Evolutionary conservation across 2,888 invertebrate genomes (phyloP).

Genomic region (Apodemia duryi): DNA sequence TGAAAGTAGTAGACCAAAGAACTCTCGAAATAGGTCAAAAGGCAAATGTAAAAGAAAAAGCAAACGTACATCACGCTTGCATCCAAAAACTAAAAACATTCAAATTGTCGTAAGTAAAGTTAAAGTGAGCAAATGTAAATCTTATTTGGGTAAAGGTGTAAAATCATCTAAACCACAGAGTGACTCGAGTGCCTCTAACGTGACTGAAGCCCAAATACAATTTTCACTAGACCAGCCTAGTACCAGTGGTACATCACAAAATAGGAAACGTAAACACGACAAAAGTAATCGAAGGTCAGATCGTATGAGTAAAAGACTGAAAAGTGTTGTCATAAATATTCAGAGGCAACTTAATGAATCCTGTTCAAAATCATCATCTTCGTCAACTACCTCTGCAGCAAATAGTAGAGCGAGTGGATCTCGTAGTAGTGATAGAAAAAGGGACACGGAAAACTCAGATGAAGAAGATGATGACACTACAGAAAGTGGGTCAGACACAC

Average conservation of each 20-base stretch:
- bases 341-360: constrained; percentile 32
- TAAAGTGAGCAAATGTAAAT: constrained; percentile 45
- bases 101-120: constrained; percentile 32
- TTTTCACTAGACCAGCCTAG: constrained; percentile 33
- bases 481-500: neutral
- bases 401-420: constrained; percentile 3
- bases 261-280: constrained; percentile 27
- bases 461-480: neutral
- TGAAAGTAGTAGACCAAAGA: constrained; percentile 28
- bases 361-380: constrained; percentile 15
- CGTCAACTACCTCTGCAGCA: neutral
- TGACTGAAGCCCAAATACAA: constrained; percentile 18
- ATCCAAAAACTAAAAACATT: constrained; percentile 34
- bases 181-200: constrained; percentile 21
- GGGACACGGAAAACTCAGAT: neutral
- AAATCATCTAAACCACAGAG: constrained; percentile 46
- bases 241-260: constrained; percentile 32
- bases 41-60: constrained; percentile 38
- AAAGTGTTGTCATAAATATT: constrained; percentile 63
- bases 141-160: constrained; percentile 52
- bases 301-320: constrained; percentile 59
- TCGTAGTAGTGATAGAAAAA: neutral
- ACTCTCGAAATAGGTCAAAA: constrained; percentile 32
- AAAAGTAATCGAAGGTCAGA: constrained; percentile 30
- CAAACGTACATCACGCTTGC: constrained; percentile 36